Evolutionary conservation across 2,797 vertebrate genomes (phyloP).

Genomic region (Sebastes minor): DNA sequence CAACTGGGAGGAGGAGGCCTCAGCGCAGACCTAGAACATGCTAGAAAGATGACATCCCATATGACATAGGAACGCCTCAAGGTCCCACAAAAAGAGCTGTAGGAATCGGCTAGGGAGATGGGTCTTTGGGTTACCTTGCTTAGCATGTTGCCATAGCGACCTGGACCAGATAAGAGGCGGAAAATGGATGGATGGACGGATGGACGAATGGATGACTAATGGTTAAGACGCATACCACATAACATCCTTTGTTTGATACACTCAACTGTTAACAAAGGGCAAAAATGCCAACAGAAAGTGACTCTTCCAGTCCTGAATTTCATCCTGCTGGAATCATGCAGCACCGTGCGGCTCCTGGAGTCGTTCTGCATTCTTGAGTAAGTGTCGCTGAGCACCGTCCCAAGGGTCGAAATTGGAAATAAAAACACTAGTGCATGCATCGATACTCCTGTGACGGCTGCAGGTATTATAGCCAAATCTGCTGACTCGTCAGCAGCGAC

Average conservation of each 20-base stretch:
- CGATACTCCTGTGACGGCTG: constrained; percentile 46
- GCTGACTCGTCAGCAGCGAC: constrained; percentile 57
- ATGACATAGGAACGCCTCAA: neutral
- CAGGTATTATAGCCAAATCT: constrained; percentile 47
- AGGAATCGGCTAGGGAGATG: neutral
- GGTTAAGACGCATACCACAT: neutral
- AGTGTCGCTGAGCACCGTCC: neutral
- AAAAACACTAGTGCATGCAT: constrained; percentile 50
- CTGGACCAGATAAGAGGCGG: neutral
- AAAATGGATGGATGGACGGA: neutral
- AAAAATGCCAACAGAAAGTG: neutral
- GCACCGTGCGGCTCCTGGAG: neutral
- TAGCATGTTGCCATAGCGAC: neutral
- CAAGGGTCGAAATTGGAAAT: constrained; percentile 44
- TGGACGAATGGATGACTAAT: neutral
- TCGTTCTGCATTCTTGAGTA: neutral
- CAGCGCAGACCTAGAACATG: neutral
- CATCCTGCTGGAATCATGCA: neutral
- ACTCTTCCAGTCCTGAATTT: neutral
- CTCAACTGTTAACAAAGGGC: no score
- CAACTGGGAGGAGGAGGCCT: no score
- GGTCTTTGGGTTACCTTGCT: neutral
- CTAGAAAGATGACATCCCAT: neutral
- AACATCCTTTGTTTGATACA: neutral
- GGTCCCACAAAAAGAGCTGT: no score